Conservation (phyloP, 2,888 invertebrate species). For the Galerucella nymphaeae region DNA sequence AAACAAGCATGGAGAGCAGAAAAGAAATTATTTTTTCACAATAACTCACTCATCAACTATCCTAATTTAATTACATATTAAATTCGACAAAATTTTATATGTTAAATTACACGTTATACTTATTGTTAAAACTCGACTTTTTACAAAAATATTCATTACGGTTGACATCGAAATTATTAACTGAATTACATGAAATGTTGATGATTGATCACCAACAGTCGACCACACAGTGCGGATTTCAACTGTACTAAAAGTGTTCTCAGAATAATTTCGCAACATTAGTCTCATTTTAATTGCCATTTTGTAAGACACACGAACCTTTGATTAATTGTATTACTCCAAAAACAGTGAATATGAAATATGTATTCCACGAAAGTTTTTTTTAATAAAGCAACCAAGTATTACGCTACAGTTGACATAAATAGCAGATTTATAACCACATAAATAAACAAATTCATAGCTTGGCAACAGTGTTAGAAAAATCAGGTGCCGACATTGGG, state of each 20-base stretch:
- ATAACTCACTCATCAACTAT: no score
- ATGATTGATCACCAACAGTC: slow-evolving; percentile 25
- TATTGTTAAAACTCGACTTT: neutral
- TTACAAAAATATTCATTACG: neutral
- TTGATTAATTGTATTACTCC: slow-evolving; percentile 31
- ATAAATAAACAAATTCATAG: no score
- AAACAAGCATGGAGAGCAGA: no score
- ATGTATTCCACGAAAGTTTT: neutral
- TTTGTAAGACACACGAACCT: slow-evolving; percentile 25
- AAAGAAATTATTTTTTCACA: no score
- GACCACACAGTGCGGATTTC: slow-evolving; percentile 28
- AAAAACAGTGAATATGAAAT: neutral
- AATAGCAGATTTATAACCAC: no score
- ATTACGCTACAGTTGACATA: no score
- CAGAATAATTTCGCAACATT: slow-evolving; percentile 32
- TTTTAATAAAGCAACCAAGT: no score
- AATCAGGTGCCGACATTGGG: no score
- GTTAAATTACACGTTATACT: neutral
- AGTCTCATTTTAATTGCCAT: slow-evolving; percentile 33
- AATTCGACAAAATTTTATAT: neutral
- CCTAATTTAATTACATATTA: no score
- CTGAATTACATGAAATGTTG: slow-evolving; percentile 20
- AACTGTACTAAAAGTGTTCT: slow-evolving; percentile 20
- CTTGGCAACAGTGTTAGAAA: no score
- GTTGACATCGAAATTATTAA: slow-evolving; percentile 15